Percentiles rank a stretch among this genome's conserved stretches.
Conservation (phyloP, 2,113 vertebrate species). For the Dendrocopos noguchii region DNA sequence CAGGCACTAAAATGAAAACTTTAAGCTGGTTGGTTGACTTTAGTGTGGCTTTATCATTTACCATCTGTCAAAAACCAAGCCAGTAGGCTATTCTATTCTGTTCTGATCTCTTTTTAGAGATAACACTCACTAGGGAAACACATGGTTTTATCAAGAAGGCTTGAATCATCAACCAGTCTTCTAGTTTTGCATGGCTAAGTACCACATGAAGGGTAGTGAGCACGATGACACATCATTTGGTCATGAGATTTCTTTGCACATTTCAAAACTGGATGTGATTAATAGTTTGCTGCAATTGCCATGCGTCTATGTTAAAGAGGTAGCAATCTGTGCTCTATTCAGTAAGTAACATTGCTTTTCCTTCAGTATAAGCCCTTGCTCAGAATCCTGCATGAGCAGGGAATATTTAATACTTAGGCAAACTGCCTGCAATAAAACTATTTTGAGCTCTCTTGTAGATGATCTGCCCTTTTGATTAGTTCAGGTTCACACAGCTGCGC, state of each 20-base stretch:
- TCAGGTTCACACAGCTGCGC: constrained; percentile 53
- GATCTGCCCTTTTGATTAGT: constrained; percentile 50
- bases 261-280: background rate
- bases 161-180: background rate
- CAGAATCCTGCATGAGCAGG: background rate
- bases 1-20: background rate
- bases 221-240: background rate
- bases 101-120: background rate
- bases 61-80: constrained; percentile 23
- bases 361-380: background rate
- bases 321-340: background rate
- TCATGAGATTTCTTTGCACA: background rate
- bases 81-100: background rate
- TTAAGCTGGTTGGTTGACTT: background rate
- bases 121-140: background rate
- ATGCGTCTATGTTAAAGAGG: background rate
- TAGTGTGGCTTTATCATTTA: constrained; percentile 27
- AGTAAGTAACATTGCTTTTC: background rate
- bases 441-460: constrained; percentile 48
- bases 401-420: constrained; percentile 52
- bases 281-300: background rate
- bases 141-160: background rate
- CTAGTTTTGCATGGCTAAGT: background rate
- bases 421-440: constrained; percentile 41
- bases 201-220: background rate